These are phyloP conservation scores for Orientallactaga sibirica DNA, from an alignment of 2,797 vertebrate species.

Conservation along the genomic window DNA sequence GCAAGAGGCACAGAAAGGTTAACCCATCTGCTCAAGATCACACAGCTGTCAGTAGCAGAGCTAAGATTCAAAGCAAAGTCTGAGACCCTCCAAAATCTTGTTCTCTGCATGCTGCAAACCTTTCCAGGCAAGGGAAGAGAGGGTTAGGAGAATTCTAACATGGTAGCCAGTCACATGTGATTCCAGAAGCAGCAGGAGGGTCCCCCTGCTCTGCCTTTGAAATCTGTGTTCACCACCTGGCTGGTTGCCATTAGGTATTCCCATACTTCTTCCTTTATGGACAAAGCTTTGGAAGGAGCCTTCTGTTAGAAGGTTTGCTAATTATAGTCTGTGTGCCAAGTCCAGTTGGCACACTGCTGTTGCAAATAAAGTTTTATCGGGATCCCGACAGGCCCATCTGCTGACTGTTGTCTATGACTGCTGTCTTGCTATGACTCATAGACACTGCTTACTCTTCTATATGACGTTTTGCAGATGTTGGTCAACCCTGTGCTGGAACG, in stretches of 20 bases:
- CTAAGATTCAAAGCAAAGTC: background rate
- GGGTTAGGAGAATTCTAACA: no score
- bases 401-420: background rate
- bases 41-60: background rate
- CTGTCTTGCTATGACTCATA: background rate
- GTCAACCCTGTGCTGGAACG: no score
- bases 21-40: background rate
- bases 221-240: background rate
- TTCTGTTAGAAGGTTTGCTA: background rate
- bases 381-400: background rate
- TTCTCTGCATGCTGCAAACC: background rate
- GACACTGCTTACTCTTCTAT: background rate
- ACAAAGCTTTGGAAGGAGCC: background rate
- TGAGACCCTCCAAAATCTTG: background rate
- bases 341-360: background rate
- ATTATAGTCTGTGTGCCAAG: background rate
- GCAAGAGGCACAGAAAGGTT: background rate
- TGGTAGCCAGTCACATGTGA: background rate
- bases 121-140: background rate
- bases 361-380: constrained; percentile 28
- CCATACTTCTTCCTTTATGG: background rate
- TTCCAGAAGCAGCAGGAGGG: background rate
- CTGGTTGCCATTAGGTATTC: background rate
- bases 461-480: background rate
- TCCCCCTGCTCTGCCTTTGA: background rate